Base-by-base conservation (phyloP, 2,113 vertebrate genomes). In the Ailurus styani region DNA sequence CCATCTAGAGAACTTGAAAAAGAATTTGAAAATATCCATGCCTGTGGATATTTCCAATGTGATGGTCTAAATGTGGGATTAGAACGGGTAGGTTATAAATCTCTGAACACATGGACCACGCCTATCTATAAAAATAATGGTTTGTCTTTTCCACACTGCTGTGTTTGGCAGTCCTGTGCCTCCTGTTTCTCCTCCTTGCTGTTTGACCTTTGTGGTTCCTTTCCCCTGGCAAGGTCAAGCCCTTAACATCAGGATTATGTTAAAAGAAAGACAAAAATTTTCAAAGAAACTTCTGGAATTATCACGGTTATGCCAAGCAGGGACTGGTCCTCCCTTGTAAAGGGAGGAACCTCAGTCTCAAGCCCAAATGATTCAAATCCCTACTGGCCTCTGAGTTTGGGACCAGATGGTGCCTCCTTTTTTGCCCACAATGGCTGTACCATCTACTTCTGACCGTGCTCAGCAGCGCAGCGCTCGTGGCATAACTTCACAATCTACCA, bases 171-270 rank as follows among this genome's bases (percentile, higher is more conserved):
- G 91, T 72, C 68, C 83, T 94, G 95, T 88, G 57, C 6, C 52
- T 88, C 77, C 25, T 0, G 17, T 96, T 57, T 97, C 90, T 95
- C 37, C 88, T 95, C 50, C 96, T 98, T 90, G 70, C 85, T 68
- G 42, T 21, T 47, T 93, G 83, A 94, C 93, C 97, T 86, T 34
- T 96, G 95, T 91, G 79, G 92, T 82, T 79, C 31, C 84, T 62
- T 68, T 0, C 34, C 95, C 88, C 68, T 47, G 89, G 92, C 96
- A 97, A 98, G 97, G 97, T 98, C 98, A 98, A 97, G 97, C 96
- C 97, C 95, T 98, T 91, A 95, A 68, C 96, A 97, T 98, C 97
- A 98, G 98, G 98, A 98, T 98, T 95, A 92, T 52, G 37, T 98
- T 98, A 98, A 97, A 96, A 97, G 94, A 96, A 96, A 98, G 82